Evolutionary conservation across 2,113 vertebrate species (phyloP).

Genomic region (Ovis aries): ARS-UI_Ramb_v3.0 NC_056058.1:86162501-86163000

Average conservation of each 20-base stretch:
- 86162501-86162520: background rate
- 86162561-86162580: background rate
- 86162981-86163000: background rate
- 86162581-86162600: background rate
- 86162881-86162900: background rate
- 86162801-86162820: background rate
- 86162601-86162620: background rate
- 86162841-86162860: background rate
- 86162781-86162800: background rate
- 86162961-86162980: constrained; percentile 54
- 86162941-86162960: constrained; percentile 52
- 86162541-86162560: background rate
- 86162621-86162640: background rate
- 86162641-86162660: background rate
- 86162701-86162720: background rate
- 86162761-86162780: background rate
- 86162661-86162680: background rate
- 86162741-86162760: background rate
- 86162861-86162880: background rate
- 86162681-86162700: background rate
- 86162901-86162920: constrained; percentile 23
- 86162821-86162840: background rate
- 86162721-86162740: background rate
- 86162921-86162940: constrained; percentile 17
- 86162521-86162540: background rate